These are phyloP conservation scores for Dendropsophus ebraccatus DNA, from an alignment of 2,113 vertebrate genomes.

Conservation along the genomic window DNA sequence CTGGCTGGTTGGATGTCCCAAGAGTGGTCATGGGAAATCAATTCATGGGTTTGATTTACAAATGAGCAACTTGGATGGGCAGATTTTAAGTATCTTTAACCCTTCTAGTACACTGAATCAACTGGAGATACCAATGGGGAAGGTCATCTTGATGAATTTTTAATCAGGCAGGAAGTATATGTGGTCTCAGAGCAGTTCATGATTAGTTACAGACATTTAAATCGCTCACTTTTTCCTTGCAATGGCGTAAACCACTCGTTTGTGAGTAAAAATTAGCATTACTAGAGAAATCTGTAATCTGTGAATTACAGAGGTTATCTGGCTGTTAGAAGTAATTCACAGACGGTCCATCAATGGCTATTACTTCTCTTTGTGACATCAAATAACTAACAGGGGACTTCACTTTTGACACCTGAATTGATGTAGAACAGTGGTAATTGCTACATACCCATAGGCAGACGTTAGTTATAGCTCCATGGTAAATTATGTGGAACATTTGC, in stretches of 20 bases:
- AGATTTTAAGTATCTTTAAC: conserved; percentile 13
- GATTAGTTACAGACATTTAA: background rate
- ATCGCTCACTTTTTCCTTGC: background rate
- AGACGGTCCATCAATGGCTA: background rate
- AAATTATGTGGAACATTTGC: too few relatives aligned
- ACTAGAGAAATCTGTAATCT: too few relatives aligned
- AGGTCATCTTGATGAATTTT: conserved; percentile 40
- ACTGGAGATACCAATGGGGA: conserved; percentile 6
- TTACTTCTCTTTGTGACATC: too few relatives aligned
- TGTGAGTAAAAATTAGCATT: background rate
- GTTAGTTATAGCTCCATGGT: background rate
- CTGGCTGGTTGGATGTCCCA: background rate
- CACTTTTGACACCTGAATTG: background rate
- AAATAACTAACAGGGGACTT: background rate
- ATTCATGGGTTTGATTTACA: conserved; percentile 33
- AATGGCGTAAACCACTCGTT: conserved; percentile 23
- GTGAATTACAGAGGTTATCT: background rate
- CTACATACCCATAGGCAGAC: too few relatives aligned
- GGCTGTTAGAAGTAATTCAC: background rate
- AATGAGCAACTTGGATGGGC: background rate
- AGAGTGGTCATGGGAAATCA: background rate
- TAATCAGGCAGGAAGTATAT: conserved; percentile 37
- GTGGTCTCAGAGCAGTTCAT: conserved; percentile 12
- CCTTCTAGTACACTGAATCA: background rate
- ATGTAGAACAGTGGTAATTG: too few relatives aligned